Percentiles rank a stretch among this genome's conserved stretches.
phyloP scores from a whole-genome alignment of 2,888 invertebrate species.

The Agonopterix subpropinquella region DNA sequence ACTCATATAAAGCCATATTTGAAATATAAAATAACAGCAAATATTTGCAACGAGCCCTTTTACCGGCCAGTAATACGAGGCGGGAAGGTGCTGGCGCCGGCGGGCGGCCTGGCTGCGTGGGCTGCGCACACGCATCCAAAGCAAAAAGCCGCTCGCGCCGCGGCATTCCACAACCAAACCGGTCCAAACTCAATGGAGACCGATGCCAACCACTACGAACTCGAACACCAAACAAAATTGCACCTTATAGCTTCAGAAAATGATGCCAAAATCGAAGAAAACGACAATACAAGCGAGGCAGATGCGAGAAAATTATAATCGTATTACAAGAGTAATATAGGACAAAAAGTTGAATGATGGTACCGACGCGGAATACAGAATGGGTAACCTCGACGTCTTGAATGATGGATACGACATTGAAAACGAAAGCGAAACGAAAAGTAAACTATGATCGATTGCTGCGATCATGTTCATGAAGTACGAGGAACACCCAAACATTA shows the following conservation, averaged over 20 bases:
- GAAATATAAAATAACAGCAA: conserved; percentile 28
- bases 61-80: conserved; percentile 40
- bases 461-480: no score
- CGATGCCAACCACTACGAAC: conserved; percentile 31
- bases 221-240: conserved; percentile 26
- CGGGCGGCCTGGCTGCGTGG: conserved; percentile 39
- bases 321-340: conserved; percentile 54
- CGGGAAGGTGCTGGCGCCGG: conserved; percentile 33
- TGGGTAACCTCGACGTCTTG: conserved; percentile 46
- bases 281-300: conserved; percentile 17
- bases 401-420: conserved; percentile 29
- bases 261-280: conserved; percentile 20
- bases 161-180: conserved; percentile 66
- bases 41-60: conserved; percentile 58
- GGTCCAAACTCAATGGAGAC: conserved; percentile 64
- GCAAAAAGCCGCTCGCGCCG: conserved; percentile 34
- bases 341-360: conserved; percentile 60
- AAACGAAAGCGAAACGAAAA: conserved; percentile 2
- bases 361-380: conserved; percentile 48
- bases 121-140: conserved; percentile 39
- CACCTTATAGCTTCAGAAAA: conserved; percentile 23
- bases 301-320: conserved; percentile 53
- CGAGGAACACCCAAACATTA: no score
- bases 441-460: not conserved
- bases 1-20: not conserved